Evolutionary conservation across 1,140 invertebrate species (phyloP).

Genomic region (Stegodyphus dumicola): DNA sequence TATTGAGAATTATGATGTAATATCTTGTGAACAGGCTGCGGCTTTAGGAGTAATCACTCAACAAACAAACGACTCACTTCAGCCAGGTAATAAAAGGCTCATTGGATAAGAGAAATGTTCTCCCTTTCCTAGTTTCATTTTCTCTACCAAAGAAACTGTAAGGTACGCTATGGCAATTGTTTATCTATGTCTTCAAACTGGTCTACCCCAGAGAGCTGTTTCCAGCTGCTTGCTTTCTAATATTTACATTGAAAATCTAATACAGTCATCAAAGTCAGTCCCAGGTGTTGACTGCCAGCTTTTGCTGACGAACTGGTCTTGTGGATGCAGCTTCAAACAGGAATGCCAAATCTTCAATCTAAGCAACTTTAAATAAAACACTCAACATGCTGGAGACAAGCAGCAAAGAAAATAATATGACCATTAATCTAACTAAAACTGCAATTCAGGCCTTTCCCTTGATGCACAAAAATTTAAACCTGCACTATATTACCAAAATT

Average conservation of each 20-base stretch:
- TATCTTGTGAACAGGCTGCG: too few relatives aligned
- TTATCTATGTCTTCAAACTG: conserved; percentile 22
- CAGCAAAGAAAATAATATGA: conserved; percentile 8
- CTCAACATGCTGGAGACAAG: neutral
- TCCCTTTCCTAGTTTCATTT: conserved; percentile 10
- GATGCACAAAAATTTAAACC: conserved; percentile 20
- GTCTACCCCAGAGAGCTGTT: neutral
- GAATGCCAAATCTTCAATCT: neutral
- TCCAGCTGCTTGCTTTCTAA: neutral
- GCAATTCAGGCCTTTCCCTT: neutral
- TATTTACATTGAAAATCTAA: conserved; percentile 4
- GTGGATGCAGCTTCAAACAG: neutral
- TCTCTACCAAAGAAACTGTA: conserved; percentile 11
- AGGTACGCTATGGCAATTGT: neutral
- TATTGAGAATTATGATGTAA: too few relatives aligned
- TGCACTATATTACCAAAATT: neutral
- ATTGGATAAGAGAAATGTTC: conserved; percentile 11
- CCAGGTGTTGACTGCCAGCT: neutral
- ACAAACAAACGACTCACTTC: too few relatives aligned
- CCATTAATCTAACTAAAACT: neutral
- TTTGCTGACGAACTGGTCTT: conserved; percentile 9
- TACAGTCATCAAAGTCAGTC: neutral
- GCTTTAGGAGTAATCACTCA: too few relatives aligned
- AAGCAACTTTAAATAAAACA: neutral
- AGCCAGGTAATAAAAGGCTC: conserved; percentile 22